These are phyloP conservation scores for Ormyrus rosae DNA, from an alignment of 2,888 invertebrate species.

Conservation along the genomic window DNA sequence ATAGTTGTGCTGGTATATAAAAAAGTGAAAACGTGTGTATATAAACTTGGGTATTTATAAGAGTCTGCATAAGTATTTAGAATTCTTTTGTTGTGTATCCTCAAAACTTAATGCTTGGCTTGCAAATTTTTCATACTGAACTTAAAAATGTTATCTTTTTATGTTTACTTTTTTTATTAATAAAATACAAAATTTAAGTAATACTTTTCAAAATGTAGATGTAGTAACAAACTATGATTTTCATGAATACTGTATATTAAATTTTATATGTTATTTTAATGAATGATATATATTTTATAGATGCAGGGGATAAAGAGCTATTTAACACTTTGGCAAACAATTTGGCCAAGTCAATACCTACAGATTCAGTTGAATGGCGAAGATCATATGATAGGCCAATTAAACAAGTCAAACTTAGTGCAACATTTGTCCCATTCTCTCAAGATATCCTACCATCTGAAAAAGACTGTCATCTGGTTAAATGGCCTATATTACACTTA, in stretches of 20 bases:
- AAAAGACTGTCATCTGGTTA: slow-evolving; percentile 86
- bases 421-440: slow-evolving; percentile 88
- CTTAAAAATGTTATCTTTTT: no score
- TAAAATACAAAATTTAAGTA: no score
- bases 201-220: no score
- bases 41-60: neutral
- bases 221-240: no score
- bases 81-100: neutral
- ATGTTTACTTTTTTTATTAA: no score
- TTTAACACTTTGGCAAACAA: slow-evolving; percentile 89
- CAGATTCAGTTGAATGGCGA: slow-evolving; percentile 94
- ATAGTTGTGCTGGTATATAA: neutral
- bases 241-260: neutral
- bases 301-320: slow-evolving; percentile 90
- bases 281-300: slow-evolving; percentile 74
- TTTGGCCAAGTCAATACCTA: slow-evolving; percentile 87
- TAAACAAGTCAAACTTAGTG: slow-evolving; percentile 89
- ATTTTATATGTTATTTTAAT: slow-evolving; percentile 17
- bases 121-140: neutral
- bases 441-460: slow-evolving; percentile 85
- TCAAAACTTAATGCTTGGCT: neutral
- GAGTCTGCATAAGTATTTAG: neutral
- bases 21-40: neutral
- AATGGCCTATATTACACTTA: slow-evolving; percentile 93
- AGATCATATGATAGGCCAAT: slow-evolving; percentile 91